A percentile compares a stretch with the other conserved stretches of the same genome.
Conservation (phyloP, 35 echinoderm and acorn worm species). For the Apostichopus parvimensis region DNA sequence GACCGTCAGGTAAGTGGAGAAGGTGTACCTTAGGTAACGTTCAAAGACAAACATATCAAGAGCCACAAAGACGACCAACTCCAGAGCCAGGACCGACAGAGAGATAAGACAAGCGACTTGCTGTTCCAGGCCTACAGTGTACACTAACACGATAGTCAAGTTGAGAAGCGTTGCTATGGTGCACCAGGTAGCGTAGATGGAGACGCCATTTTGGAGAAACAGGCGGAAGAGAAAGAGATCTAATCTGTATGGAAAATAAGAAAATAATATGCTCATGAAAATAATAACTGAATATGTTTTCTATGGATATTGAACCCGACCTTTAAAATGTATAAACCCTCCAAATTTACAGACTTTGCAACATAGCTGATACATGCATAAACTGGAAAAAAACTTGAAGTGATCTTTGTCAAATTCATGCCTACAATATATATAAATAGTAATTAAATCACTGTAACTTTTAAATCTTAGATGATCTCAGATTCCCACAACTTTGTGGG, state of each 20-base stretch:
- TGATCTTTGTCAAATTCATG: too few relatives aligned
- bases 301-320: not conserved
- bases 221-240: slow-evolving; percentile 66
- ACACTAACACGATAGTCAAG: slow-evolving; percentile 68
- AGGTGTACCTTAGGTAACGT: slow-evolving; percentile 80
- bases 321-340: too few relatives aligned
- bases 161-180: slow-evolving; percentile 87
- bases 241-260: slow-evolving; percentile 35
- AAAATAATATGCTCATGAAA: not conserved
- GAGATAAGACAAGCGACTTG: slow-evolving; percentile 51
- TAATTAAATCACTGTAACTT: too few relatives aligned
- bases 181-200: slow-evolving; percentile 79
- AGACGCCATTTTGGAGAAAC: slow-evolving; percentile 82
- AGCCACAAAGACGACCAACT: slow-evolving; percentile 69
- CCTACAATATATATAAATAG: too few relatives aligned
- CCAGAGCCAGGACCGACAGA: slow-evolving; percentile 57
- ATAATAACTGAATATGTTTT: not conserved
- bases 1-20: slow-evolving; percentile 70
- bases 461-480: too few relatives aligned
- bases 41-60: slow-evolving; percentile 75
- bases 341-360: too few relatives aligned
- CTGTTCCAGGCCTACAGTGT: slow-evolving; percentile 50
- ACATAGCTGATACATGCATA: too few relatives aligned
- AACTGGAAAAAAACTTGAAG: too few relatives aligned
- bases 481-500: too few relatives aligned